Evolutionary conservation across 2,888 invertebrate genomes (phyloP), one percentile per base, ranked within the genome.

Genomic region (Drosophila flavopinicola): DNA sequence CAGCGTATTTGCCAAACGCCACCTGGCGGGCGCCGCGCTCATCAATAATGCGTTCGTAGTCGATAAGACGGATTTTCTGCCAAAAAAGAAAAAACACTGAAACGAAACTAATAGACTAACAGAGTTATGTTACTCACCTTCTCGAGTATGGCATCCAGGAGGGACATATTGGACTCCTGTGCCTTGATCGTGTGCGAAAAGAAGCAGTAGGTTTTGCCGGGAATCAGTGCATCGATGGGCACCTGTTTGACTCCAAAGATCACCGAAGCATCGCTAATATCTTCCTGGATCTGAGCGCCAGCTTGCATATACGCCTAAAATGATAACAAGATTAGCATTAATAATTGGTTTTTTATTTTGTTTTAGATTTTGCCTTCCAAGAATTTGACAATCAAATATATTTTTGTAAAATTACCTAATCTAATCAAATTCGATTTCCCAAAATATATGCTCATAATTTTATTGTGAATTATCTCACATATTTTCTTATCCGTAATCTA

Each of bases 121-220:
- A n/a, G n/a, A n/a, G 7, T 20, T 29, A n/a, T 27, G 2, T 33
- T 2, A 13, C 32, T 27, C 6, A 90, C 90, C 87, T 98, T 98
- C 87, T 99, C 98, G 51, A 99, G 91, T 69, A 99, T 95, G 3
- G 98, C 97, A 91, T 99, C 99, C 72, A 99, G 91, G 80, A 99
- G 93, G 0, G 98, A 95, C 99, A 99, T 99, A 90, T 99, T 99
- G 33, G 95, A 95, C 88, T 98, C 98, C 91, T 99, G 99, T 0
- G 99, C 99, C 91, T 99, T 99, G 84, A 99, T 99, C 0, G 99
- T 99, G 90, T 99, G 99, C 0, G 99, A 99, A 91, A 99, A 99
- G 91, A 99, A 96, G 86, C 98, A 98, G 89, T 99, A 99, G 0
- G 99, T 99, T 92, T 98, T 99, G 88, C 98, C 95, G 0, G 99